A percentile compares a stretch with the other conserved stretches of the same genome.
Conservation (phyloP, 2,113 vertebrate genomes). For the Donacobius atricapilla region DNA sequence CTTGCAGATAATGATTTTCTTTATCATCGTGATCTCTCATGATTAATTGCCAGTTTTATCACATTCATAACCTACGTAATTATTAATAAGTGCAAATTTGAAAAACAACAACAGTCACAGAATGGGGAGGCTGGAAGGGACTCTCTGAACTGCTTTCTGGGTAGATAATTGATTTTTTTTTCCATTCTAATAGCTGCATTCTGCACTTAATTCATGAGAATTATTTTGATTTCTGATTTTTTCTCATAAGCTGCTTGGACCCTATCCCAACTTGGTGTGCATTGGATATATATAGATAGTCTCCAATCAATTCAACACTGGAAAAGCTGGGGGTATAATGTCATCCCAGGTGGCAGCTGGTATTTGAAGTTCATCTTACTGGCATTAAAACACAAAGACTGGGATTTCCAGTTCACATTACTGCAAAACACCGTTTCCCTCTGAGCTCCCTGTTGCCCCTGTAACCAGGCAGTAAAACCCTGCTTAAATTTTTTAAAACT, state of each 20-base stretch:
- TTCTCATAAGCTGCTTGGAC: not conserved
- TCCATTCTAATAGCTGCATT: fast-evolving
- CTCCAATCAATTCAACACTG: fast-evolving
- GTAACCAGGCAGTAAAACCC: not conserved
- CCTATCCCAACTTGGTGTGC: fast-evolving
- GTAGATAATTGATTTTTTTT: not conserved
- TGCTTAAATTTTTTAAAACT: not conserved
- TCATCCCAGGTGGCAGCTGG: fast-evolving
- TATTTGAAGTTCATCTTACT: not conserved
- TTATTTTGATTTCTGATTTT: not conserved
- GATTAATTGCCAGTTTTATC: not conserved
- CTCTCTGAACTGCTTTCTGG: not conserved
- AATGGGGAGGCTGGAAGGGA: not conserved
- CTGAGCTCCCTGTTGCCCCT: not conserved
- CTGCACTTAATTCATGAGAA: not conserved
- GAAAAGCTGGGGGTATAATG: too few relatives aligned
- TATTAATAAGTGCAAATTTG: not conserved
- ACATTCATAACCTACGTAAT: not conserved
- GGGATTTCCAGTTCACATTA: not conserved
- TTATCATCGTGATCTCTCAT: not conserved
- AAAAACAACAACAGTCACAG: not conserved
- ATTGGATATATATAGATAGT: not conserved
- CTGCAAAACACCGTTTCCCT: not conserved
- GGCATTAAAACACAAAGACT: not conserved
- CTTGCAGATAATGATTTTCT: not conserved